Base-by-base conservation (phyloP, 2,113 vertebrate genomes). In the Anarrhichthys ocellatus region DNA sequence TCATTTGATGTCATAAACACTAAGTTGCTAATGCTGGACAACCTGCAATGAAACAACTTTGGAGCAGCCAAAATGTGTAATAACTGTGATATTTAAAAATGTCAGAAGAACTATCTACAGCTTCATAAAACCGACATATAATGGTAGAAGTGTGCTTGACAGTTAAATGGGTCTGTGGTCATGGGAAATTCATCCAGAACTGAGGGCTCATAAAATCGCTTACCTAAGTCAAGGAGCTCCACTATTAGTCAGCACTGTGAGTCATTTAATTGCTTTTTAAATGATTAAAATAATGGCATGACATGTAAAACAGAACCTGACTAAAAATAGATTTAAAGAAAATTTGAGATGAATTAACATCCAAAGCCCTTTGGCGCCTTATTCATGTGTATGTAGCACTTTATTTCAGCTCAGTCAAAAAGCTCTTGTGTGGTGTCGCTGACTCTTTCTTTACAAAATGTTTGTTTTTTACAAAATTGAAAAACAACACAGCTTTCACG, bases 61-160 rank as follows among this genome's bases (percentile, higher is more conserved):
- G 50, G 38, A 59, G 72, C 52, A 64, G 34, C 42, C 48, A 68
- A 78, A 75, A 64, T 29, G 38, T 76, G 11, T 48, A 73, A 87
- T 68, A 64, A 67, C 32, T 32, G 32, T 76, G 29, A 61, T 84
- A 63, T 81, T 76, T 70, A 72, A 84, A 75, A 81, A 81, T 14
- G 27, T 69, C 58, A n/a, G 46, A 82, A 46, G 73, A 76, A 67
- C 48, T 3, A n/a, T 32, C 32, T 32, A 32, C 22, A 48, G 52
- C 71, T 73, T 90, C 76, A 85, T 82, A 84, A 86, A 88, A 70
- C 59, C 22, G 52, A 78, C 68, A 76, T 90, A 64, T 87, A 89
- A 83, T 76, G 20, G 56, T 61, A 66, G 54, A 9, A 71, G 74
- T 62, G 81, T 58, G 24, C 59, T 65, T 86, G 87, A 88, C 79